Evolutionary conservation across 2,113 vertebrate species (phyloP).

Genomic region (Oenanthe oenanthe): DNA sequence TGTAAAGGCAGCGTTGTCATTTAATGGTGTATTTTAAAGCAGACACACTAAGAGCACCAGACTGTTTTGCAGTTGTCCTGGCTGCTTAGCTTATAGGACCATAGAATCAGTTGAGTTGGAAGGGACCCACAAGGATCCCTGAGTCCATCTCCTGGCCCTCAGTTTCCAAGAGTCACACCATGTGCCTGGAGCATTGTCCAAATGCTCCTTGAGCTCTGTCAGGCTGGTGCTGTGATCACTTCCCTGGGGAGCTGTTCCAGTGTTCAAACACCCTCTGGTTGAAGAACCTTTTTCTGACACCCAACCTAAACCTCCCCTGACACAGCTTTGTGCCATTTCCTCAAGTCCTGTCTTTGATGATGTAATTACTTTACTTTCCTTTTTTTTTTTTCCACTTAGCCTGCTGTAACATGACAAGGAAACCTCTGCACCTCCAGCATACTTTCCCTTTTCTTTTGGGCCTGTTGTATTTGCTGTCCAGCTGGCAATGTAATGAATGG

Average conservation of each 20-base stretch:
- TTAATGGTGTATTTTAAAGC: not conserved
- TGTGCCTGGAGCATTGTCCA: accelerated
- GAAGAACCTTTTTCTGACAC: not conserved
- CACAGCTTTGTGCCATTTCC: not conserved
- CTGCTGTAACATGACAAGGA: not conserved
- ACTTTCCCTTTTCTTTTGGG: not conserved
- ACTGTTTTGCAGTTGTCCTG: not conserved
- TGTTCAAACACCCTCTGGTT: accelerated
- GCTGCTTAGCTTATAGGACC: not conserved
- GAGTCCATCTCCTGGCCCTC: not conserved
- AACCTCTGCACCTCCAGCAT: not conserved
- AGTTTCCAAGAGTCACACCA: not conserved
- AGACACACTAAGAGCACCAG: not conserved
- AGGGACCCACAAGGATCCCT: not conserved
- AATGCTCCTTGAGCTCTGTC: not conserved
- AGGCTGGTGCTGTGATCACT: not conserved
- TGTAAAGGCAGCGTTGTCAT: not conserved
- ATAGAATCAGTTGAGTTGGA: not conserved
- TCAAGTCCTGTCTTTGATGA: not conserved
- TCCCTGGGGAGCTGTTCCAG: not conserved
- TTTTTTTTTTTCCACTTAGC: not conserved
- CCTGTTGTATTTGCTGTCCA: not conserved
- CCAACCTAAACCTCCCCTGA: not conserved
- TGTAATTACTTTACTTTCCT: not conserved
- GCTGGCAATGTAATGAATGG: not conserved